phyloP scores from a whole-genome alignment of 92 coral and sea anemone species.

The Blastomussa wellsi region DNA sequence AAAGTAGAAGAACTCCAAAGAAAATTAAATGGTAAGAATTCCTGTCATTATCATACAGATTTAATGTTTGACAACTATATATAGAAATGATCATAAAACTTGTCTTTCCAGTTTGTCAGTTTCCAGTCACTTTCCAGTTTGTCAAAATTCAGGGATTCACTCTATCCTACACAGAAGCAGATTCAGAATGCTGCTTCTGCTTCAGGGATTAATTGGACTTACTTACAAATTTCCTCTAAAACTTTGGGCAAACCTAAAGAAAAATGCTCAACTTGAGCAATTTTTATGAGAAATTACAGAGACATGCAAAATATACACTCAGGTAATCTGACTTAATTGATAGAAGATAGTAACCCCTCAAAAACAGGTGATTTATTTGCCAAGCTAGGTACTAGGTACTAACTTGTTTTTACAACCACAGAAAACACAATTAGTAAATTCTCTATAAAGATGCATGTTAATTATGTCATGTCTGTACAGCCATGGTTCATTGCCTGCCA shows the following conservation, averaged over 20 bases:
- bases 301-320: too few relatives aligned
- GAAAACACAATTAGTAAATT: too few relatives aligned
- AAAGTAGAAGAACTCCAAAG: conserved; percentile 13
- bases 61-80: too few relatives aligned
- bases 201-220: conserved; percentile 4
- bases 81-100: conserved; percentile 5
- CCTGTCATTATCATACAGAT: conserved; percentile 21
- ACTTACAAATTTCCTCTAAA: too few relatives aligned
- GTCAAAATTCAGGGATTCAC: too few relatives aligned
- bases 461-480: conserved; percentile 6
- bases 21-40: conserved; percentile 17
- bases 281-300: too few relatives aligned
- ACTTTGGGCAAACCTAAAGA: neutral
- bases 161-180: conserved; percentile 16
- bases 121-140: too few relatives aligned
- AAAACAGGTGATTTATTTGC: conserved; percentile 21
- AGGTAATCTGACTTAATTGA: too few relatives aligned
- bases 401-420: conserved; percentile 15
- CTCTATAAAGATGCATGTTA: too few relatives aligned
- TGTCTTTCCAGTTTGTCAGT: too few relatives aligned
- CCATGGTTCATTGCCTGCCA: conserved; percentile 26
- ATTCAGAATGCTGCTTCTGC: conserved; percentile 5
- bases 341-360: conserved; percentile 5
- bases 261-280: neutral
- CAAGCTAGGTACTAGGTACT: neutral